These are phyloP conservation scores for Apistogramma diplotaenia DNA, from an alignment of 2,113 vertebrate species.

Conservation along the genomic window DNA sequence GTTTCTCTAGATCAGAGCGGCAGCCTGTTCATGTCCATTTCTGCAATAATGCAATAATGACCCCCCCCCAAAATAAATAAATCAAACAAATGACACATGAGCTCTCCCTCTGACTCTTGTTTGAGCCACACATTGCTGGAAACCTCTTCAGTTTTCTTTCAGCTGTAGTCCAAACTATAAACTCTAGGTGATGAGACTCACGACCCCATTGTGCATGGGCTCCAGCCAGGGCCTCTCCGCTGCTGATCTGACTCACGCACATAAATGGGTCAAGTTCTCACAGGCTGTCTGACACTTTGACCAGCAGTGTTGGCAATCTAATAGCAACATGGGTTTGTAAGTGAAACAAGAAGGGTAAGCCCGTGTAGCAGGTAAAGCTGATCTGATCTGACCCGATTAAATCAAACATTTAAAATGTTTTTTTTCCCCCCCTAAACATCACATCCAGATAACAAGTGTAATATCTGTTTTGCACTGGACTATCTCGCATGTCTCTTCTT, in stretches of 20 bases:
- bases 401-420: neutral
- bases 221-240: constrained; percentile 39
- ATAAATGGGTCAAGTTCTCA: constrained; percentile 57
- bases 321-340: neutral
- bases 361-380: neutral
- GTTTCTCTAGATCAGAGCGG: constrained; percentile 34
- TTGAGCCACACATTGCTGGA: neutral
- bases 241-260: constrained; percentile 40
- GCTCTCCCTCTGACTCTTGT: neutral
- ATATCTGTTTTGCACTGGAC: neutral
- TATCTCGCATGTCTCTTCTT: neutral
- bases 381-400: neutral
- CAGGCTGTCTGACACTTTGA: constrained; percentile 39
- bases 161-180: constrained; percentile 20
- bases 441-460: neutral
- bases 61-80: neutral
- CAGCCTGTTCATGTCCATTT: constrained; percentile 49
- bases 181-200: constrained; percentile 56
- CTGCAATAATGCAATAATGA: neutral
- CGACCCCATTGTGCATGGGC: constrained; percentile 58
- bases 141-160: constrained; percentile 1
- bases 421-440: neutral
- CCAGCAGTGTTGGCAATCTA: neutral
- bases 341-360: neutral
- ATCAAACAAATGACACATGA: constrained; percentile 18